Conservation (phyloP, 2,113 vertebrate genomes). For the Embiotoca jacksoni region DNA sequence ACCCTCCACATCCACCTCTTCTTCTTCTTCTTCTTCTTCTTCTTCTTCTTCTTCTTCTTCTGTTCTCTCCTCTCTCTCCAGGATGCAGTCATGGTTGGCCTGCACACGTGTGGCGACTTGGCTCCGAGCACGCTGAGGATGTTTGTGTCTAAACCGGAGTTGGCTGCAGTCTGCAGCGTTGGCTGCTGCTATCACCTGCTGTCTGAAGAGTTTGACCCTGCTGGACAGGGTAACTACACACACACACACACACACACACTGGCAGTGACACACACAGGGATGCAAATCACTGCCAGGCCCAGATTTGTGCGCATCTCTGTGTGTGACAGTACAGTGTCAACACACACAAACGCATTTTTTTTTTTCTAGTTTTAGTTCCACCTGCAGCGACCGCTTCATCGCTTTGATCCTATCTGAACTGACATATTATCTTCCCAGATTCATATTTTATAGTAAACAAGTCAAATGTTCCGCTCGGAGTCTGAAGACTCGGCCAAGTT, state of each 20-base stretch:
- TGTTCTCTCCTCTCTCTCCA: slow-evolving; percentile 63
- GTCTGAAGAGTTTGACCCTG: slow-evolving; percentile 92
- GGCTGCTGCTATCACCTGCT: slow-evolving; percentile 98
- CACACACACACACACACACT: background rate
- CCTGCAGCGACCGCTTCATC: slow-evolving; percentile 31
- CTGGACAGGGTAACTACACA: slow-evolving; percentile 80
- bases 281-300: background rate
- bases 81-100: slow-evolving; percentile 93
- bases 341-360: background rate
- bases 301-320: slow-evolving; percentile 15
- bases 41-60: background rate
- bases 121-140: slow-evolving; percentile 88
- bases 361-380: slow-evolving; percentile 4
- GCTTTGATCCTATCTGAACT: slow-evolving; percentile 19
- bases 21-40: too few relatives aligned
- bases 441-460: slow-evolving; percentile 54
- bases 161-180: slow-evolving; percentile 93
- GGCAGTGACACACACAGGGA: background rate
- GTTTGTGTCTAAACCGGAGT: slow-evolving; percentile 90
- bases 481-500: slow-evolving; percentile 24
- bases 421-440: slow-evolving; percentile 12
- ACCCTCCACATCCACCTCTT: background rate
- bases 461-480: slow-evolving; percentile 37
- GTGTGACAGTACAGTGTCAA: background rate
- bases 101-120: slow-evolving; percentile 98